Evolutionary conservation across 92 coral and sea anemone species (phyloP).

Genomic region (Phenganax marumi): DNA sequence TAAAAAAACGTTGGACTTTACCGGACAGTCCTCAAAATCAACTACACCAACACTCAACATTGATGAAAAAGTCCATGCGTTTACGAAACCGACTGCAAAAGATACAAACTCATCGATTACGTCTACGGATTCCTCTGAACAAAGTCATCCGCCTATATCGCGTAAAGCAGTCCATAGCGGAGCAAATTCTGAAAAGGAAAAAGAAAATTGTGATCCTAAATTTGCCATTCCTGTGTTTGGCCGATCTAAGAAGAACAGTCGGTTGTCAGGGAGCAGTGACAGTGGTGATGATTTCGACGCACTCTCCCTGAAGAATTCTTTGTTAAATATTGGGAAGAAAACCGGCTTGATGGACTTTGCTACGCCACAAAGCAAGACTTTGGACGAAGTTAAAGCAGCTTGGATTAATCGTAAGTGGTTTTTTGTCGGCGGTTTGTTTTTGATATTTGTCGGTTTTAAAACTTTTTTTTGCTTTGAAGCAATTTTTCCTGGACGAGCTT

Average conservation of each 20-base stretch:
- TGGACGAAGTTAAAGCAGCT: background rate
- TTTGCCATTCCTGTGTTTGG: background rate
- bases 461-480: background rate
- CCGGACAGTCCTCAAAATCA: background rate
- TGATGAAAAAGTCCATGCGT: background rate
- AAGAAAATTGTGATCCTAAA: background rate
- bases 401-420: background rate
- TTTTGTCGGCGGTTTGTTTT: background rate
- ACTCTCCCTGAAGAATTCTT: constrained; percentile 48
- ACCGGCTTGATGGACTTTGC: background rate
- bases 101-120: too few species aligned
- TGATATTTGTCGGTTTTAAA: background rate
- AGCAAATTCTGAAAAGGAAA: background rate
- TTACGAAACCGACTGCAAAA: background rate
- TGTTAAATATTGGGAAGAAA: constrained; percentile 10
- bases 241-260: background rate
- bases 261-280: constrained; percentile 60
- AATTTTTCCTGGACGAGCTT: too few species aligned
- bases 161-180: background rate
- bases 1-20: too few species aligned
- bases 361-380: constrained; percentile 1
- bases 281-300: constrained; percentile 84
- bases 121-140: too few species aligned
- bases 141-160: background rate
- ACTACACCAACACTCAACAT: background rate